phyloP scores from a whole-genome alignment of 2,888 invertebrate species.

The Plebejus argus region DNA sequence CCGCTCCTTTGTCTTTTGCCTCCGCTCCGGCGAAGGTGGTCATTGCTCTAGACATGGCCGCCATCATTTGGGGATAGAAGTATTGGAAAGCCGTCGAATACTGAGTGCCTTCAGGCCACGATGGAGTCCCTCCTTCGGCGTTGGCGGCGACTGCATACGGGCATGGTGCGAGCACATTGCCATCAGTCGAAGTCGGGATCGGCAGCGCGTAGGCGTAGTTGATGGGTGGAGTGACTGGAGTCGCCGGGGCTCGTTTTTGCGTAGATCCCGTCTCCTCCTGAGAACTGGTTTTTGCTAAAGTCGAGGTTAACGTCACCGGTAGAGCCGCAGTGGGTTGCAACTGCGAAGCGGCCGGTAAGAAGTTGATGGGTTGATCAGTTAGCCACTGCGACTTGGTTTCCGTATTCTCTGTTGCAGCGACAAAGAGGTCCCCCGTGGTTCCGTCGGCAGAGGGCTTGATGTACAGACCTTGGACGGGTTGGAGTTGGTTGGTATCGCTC shows the following conservation, averaged over 20 bases:
- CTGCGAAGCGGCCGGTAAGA: conserved; percentile 54
- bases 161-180: conserved; percentile 48
- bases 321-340: conserved; percentile 46
- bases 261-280: conserved; percentile 52
- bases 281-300: conserved; percentile 44
- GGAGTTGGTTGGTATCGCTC: conserved; percentile 54
- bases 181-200: conserved; percentile 47
- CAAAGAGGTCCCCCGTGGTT: conserved; percentile 69
- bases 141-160: conserved; percentile 54
- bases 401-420: conserved; percentile 70
- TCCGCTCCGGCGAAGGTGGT: conserved; percentile 58
- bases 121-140: conserved; percentile 47
- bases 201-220: conserved; percentile 63
- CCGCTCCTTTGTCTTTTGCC: conserved; percentile 50
- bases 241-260: conserved; percentile 59
- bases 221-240: conserved; percentile 49
- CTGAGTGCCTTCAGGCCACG: conserved; percentile 48
- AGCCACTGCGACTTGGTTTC: conserved; percentile 68
- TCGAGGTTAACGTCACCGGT: conserved; percentile 48
- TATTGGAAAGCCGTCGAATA: conserved; percentile 58
- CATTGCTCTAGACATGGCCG: conserved; percentile 62
- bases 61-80: conserved; percentile 68
- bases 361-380: conserved; percentile 66
- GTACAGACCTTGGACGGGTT: conserved; percentile 70
- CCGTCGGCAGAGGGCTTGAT: conserved; percentile 71